phyloP scores from a whole-genome alignment of 2,888 invertebrate species.

The Bedellia somnulentella region DNA sequence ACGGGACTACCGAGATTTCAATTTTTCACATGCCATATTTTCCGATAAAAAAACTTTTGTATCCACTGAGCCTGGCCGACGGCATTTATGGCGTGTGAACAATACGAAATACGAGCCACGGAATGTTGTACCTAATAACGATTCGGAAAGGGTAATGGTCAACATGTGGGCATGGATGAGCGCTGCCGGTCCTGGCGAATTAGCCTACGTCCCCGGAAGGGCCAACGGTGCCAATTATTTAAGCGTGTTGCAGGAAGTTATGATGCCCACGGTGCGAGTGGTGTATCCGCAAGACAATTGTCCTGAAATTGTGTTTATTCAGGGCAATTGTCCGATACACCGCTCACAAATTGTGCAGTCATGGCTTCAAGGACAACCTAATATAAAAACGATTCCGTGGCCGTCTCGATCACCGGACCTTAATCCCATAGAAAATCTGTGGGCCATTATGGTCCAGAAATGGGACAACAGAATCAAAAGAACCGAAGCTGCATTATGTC shows the following conservation, averaged over 20 bases:
- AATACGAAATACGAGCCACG: constrained; percentile 9
- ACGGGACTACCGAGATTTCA: constrained; percentile 10
- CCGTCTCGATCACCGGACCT: constrained; percentile 8
- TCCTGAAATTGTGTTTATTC: constrained; percentile 7
- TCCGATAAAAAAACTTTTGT: constrained; percentile 10
- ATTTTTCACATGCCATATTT: constrained; percentile 11
- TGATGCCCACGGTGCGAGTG: no score
- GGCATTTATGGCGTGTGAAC: constrained; percentile 11
- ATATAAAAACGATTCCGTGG: constrained; percentile 5
- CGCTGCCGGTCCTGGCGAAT: constrained; percentile 6
- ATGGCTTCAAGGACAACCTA: constrained; percentile 6
- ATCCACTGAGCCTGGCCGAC: constrained; percentile 9
- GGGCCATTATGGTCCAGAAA: no score
- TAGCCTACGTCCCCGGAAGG: constrained; percentile 9
- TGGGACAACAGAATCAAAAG: constrained; percentile 5
- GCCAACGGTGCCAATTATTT: no score
- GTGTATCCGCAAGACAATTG: constrained; percentile 7
- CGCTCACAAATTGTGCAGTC: constrained; percentile 3
- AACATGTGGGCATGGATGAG: constrained; percentile 9
- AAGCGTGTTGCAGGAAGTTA: no score
- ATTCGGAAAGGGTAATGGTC: constrained; percentile 2
- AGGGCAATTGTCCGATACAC: constrained; percentile 11
- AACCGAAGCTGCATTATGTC: constrained; percentile 3
- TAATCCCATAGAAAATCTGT: no score
- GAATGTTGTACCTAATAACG: constrained; percentile 7